These are phyloP conservation scores for Trachythela sp. DNA, from an alignment of 64 coral and sea anemone genomes.

Conservation along the genomic window DNA sequence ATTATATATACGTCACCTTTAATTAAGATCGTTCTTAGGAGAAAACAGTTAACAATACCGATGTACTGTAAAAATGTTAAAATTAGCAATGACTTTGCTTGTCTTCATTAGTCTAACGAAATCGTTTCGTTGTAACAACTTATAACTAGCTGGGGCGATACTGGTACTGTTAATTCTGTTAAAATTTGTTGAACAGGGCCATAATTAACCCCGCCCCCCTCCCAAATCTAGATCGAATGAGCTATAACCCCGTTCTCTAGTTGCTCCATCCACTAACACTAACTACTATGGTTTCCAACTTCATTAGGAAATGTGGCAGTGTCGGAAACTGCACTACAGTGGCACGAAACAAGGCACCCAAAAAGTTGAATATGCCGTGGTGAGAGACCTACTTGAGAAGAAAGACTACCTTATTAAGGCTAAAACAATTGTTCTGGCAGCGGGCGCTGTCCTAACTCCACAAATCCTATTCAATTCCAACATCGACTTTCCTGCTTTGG, in stretches of 20 bases:
- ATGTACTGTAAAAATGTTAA: background rate
- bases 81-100: background rate
- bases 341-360: background rate
- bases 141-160: no score
- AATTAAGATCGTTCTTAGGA: background rate
- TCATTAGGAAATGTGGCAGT: conserved; percentile 25
- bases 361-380: background rate
- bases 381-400: conserved; percentile 7
- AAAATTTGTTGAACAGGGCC: no score
- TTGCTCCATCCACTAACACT: background rate
- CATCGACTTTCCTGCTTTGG: background rate
- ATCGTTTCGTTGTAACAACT: background rate
- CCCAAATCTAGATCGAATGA: background rate
- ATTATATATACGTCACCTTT: no score
- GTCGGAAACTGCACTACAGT: background rate
- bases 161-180: no score
- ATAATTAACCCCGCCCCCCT: background rate
- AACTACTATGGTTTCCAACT: background rate
- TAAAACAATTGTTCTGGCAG: background rate
- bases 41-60: no score
- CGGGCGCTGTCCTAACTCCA: conserved; percentile 5
- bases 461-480: conserved; percentile 32
- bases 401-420: background rate
- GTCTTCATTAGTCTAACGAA: background rate
- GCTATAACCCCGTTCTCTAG: no score